These are phyloP conservation scores for Bemisia tabaci DNA, from an alignment of 1,140 invertebrate genomes.

Conservation along the genomic window DNA sequence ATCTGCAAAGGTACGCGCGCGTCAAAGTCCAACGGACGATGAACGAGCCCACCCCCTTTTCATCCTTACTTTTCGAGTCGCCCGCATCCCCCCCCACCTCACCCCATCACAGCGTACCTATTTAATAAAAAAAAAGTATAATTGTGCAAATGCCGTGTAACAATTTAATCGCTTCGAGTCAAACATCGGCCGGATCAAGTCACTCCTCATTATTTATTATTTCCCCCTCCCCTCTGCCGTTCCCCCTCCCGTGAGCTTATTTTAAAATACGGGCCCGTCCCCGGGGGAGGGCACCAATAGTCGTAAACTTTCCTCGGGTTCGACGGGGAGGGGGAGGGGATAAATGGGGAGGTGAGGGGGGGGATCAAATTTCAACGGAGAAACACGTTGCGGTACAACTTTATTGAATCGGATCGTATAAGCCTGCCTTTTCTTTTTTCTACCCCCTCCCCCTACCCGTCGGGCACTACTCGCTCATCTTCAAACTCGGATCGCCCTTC, in stretches of 20 bases:
- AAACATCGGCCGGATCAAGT: neutral
- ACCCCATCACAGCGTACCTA: too few species aligned
- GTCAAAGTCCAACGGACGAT: neutral
- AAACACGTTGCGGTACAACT: neutral
- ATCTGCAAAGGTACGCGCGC: neutral
- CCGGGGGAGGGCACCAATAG: neutral
- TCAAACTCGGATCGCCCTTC: too few species aligned
- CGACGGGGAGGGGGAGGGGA: too few species aligned
- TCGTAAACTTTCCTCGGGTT: neutral
- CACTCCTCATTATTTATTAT: neutral
- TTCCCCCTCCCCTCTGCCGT: neutral
- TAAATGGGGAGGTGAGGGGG: neutral
- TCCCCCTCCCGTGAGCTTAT: too few species aligned
- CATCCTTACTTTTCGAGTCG: neutral
- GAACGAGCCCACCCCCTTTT: neutral
- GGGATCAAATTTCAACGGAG: neutral
- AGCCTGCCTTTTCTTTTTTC: neutral
- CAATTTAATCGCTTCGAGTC: neutral
- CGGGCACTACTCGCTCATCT: too few species aligned
- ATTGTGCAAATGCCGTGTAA: neutral
- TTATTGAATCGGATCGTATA: neutral
- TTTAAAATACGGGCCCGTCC: neutral
- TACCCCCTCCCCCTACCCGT: neutral
- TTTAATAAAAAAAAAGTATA: neutral
- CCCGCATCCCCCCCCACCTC: too few species aligned